Evolutionary conservation across 1,140 invertebrate genomes (phyloP).

Genomic region (Choristoneura fumiferana): DNA sequence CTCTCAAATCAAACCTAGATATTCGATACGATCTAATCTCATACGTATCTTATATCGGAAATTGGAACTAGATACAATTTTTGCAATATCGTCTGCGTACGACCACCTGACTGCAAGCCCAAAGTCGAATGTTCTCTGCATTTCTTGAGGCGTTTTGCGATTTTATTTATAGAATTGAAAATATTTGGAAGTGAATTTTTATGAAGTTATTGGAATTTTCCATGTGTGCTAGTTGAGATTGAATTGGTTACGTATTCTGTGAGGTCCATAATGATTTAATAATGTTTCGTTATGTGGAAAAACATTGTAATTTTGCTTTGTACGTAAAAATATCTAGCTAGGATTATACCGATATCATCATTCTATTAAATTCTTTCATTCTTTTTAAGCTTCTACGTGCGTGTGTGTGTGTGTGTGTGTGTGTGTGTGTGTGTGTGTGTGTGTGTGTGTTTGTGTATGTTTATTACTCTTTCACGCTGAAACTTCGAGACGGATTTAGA

Average conservation of each 20-base stretch:
- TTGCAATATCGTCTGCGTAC: conserved; percentile 20
- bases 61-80: conserved; percentile 23
- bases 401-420: too few relatives aligned
- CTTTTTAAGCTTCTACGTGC: too few relatives aligned
- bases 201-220: conserved; percentile 1
- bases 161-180: conserved; percentile 12
- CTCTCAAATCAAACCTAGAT: conserved; percentile 7
- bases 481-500: too few relatives aligned
- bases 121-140: background rate
- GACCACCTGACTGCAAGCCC: conserved; percentile 19
- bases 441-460: too few relatives aligned
- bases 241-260: background rate
- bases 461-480: too few relatives aligned
- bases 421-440: too few relatives aligned
- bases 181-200: background rate
- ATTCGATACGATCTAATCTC: conserved; percentile 21
- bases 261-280: background rate
- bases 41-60: conserved; percentile 19
- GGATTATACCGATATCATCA: too few relatives aligned
- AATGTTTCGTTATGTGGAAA: background rate
- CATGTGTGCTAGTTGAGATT: background rate
- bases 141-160: conserved; percentile 2
- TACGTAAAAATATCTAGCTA: background rate
- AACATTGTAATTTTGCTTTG: background rate
- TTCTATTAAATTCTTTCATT: background rate